These are phyloP conservation scores for Dromococcyx pavoninus DNA, from an alignment of 2,797 vertebrate genomes.

Conservation along the genomic window DNA sequence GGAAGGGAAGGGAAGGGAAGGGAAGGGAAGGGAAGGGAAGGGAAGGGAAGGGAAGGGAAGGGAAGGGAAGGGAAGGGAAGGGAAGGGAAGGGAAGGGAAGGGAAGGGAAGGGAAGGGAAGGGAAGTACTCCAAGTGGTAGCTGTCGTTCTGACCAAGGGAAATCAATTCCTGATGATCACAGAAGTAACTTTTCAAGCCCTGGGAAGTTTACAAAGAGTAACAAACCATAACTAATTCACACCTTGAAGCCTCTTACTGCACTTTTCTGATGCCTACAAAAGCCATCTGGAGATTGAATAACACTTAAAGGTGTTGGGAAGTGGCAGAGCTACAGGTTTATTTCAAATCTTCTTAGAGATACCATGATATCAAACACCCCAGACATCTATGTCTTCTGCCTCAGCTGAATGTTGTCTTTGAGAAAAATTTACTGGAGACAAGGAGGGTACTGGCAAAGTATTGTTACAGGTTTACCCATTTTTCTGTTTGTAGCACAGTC, in stretches of 20 bases:
- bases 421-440: neutral
- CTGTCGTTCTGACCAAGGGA: neutral
- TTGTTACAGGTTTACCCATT: accelerated
- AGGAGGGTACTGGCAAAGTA: neutral
- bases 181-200: neutral
- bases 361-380: accelerated
- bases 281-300: neutral
- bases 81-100: no score
- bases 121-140: accelerated
- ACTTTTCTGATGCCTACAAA: neutral
- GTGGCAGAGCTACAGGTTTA: neutral
- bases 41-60: no score
- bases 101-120: neutral
- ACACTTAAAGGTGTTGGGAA: neutral
- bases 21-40: neutral
- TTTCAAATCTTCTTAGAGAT: neutral
- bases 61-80: neutral
- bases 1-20: no score
- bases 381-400: neutral
- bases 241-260: neutral
- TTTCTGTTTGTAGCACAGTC: neutral
- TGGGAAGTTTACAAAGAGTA: neutral
- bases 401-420: neutral
- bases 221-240: neutral
- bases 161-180: neutral